These are phyloP conservation scores for Plecotus auritus DNA, from an alignment of 2,113 vertebrate species.

Conservation along the genomic window DNA sequence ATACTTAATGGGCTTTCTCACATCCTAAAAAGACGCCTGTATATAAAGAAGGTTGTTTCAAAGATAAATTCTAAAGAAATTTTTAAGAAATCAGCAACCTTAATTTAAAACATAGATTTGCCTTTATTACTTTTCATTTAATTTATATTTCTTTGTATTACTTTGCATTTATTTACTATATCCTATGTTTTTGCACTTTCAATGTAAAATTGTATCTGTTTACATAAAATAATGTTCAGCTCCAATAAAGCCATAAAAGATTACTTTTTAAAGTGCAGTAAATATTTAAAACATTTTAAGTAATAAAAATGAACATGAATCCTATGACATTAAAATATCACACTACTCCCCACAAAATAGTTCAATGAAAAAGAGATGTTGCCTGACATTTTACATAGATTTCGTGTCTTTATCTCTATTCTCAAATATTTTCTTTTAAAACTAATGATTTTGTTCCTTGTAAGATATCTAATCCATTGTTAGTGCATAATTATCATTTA, in stretches of 20 bases:
- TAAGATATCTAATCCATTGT: background rate
- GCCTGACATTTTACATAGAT: background rate
- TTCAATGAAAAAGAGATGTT: background rate
- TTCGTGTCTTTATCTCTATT: background rate
- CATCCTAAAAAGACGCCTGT: background rate
- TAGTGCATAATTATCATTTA: background rate
- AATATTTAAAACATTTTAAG: constrained; percentile 11
- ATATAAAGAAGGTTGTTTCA: background rate
- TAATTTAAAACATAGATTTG: background rate
- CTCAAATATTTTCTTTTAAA: background rate
- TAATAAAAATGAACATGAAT: constrained; percentile 36
- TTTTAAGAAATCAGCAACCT: background rate
- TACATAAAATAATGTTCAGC: background rate
- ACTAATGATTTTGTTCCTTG: background rate
- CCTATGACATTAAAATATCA: constrained; percentile 14
- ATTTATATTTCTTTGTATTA: background rate
- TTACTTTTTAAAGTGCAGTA: background rate
- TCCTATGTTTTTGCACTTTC: background rate
- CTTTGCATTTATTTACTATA: background rate
- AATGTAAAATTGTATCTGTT: background rate
- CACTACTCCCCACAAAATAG: background rate
- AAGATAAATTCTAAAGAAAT: background rate
- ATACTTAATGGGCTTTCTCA: background rate
- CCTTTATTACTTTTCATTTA: background rate
- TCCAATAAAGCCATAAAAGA: background rate